Conservation (phyloP, 2,888 invertebrate species). For the Mesorhabditis spiculigera region DNA sequence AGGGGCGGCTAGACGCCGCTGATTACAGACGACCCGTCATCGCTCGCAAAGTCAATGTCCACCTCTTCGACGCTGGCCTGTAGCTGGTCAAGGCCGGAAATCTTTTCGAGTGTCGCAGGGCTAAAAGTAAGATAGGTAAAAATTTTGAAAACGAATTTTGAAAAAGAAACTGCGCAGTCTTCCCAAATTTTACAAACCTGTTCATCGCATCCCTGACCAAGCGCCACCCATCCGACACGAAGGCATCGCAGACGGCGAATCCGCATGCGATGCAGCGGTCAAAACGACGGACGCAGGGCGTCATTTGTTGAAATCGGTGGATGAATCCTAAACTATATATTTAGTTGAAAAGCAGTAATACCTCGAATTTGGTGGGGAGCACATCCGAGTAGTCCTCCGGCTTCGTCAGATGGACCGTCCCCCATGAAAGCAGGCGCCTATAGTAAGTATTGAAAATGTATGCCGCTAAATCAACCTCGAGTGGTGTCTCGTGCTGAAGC, state of each 20-base stretch:
- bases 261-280: slow-evolving; percentile 90
- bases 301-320: slow-evolving; percentile 64
- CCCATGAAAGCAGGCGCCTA: slow-evolving; percentile 22
- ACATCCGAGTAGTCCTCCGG: slow-evolving; percentile 42
- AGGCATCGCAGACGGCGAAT: slow-evolving; percentile 54
- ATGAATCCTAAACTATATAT: slow-evolving; percentile 60
- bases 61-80: slow-evolving; percentile 54
- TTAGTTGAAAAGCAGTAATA: slow-evolving; percentile 68
- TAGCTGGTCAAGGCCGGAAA: slow-evolving; percentile 73
- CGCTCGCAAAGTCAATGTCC: slow-evolving; percentile 4
- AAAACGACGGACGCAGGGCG: slow-evolving; percentile 82
- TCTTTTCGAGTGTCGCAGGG: slow-evolving; percentile 77
- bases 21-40: not conserved
- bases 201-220: slow-evolving; percentile 34
- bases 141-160: slow-evolving; percentile 61
- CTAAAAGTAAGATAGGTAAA: slow-evolving; percentile 73
- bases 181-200: not conserved
- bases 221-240: slow-evolving; percentile 31
- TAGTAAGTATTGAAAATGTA: slow-evolving; percentile 10
- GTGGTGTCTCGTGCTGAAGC: slow-evolving; percentile 78
- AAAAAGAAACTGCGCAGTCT: not conserved
- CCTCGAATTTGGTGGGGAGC: slow-evolving; percentile 73
- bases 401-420: slow-evolving; percentile 13
- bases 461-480: slow-evolving; percentile 23
- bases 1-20: not conserved